Conservation (phyloP, 2,797 vertebrate genomes). For the Pampus argenteus region DNA sequence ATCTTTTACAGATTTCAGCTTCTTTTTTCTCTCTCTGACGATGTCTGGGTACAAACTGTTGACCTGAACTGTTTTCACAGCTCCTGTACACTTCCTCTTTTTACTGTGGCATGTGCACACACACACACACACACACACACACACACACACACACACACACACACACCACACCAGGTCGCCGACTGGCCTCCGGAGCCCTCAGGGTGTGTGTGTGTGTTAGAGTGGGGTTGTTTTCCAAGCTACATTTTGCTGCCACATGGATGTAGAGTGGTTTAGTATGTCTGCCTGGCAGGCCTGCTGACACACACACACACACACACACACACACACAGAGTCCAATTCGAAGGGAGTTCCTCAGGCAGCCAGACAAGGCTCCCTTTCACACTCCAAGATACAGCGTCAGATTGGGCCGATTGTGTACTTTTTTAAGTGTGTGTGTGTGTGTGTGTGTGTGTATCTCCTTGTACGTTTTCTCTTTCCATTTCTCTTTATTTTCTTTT, state of each 20-base stretch:
- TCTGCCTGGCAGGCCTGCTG: constrained; percentile 74
- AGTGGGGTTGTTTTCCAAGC: constrained; percentile 76
- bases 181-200: constrained; percentile 73
- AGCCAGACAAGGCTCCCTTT: constrained; percentile 81
- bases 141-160: constrained; percentile 21
- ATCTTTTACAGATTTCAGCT: constrained; percentile 4
- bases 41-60: constrained; percentile 66
- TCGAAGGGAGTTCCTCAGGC: constrained; percentile 80
- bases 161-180: constrained; percentile 57
- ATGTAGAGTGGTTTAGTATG: constrained; percentile 83
- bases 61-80: constrained; percentile 77
- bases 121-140: constrained; percentile 38
- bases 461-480: constrained; percentile 48
- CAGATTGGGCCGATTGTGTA: constrained; percentile 69
- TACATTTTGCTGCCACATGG: constrained; percentile 83
- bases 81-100: constrained; percentile 78
- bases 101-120: constrained; percentile 55
- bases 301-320: constrained; percentile 51
- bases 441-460: constrained; percentile 36
- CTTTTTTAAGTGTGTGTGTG: constrained; percentile 37
- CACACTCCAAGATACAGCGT: constrained; percentile 77
- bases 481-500: constrained; percentile 51
- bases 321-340: constrained; percentile 45
- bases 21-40: constrained; percentile 21
- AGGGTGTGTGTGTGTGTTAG: constrained; percentile 61